Base-by-base conservation (phyloP, 2,113 vertebrate species). In the Ardeotis arabs region DNA sequence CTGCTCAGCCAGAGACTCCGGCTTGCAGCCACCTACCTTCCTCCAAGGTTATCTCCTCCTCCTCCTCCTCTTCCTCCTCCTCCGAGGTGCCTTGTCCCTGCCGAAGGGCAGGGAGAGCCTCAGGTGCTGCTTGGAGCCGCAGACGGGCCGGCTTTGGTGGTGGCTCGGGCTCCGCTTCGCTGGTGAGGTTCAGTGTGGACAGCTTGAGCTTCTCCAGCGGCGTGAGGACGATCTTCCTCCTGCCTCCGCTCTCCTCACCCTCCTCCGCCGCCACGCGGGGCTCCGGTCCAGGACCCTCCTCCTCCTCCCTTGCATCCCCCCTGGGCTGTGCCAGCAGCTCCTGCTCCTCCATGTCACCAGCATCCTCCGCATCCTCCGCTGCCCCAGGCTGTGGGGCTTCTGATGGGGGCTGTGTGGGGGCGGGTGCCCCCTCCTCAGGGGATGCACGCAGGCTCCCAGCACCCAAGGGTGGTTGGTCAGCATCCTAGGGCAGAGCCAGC, bases 121-220 rank as follows among this genome's bases (percentile, higher is more conserved):
- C 12, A 0, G 70, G 75, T 0, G 53, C 77, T 90, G 89, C 74
- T 78, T 83, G 80, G 95, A 95, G 62, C 90, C 93, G 0, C 76
- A 82, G 60, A 21, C 78, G 87, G 52, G 91, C 18, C 2, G 87
- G 92, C 67, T 87, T 95, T 0, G 24, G 74, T 0, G 91, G 88
- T 1, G 81, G 89, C 62, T 92, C 8, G 0, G 94, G 91, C 91
- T 99, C 98, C 0, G 94, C 89, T 22, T 98, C 98, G 0, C 97
- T 96, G 35, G 85, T 98, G 68, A 98, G 95, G 90, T 97, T 98
- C 81, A 99, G 98, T 0, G 98, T 98, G 50, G 98, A 97, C n/a
- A 99, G 95, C 31, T 95, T 98, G 72, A 94, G 96, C 76, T 98
- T 99, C 93, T 99, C 99, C 23, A 87, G 91, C 0, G 96, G 96